A percentile compares a stretch with the other conserved stretches of the same genome.
Evolutionary conservation across 1,140 invertebrate genomes (phyloP).

Genomic region (Calliphora vicina): DNA sequence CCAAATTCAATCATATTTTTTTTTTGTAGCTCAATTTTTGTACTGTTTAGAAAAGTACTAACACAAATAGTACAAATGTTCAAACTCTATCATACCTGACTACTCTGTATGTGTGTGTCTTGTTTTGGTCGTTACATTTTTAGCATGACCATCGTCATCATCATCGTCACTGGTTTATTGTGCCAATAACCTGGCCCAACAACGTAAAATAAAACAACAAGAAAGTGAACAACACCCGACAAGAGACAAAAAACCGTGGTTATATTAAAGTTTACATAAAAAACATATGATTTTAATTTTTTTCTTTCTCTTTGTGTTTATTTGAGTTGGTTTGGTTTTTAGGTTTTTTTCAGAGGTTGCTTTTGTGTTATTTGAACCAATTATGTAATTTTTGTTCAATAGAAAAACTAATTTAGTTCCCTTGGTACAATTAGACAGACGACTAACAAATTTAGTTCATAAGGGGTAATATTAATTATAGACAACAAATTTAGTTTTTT

Average conservation of each 20-base stretch:
- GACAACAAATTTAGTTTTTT: not conserved
- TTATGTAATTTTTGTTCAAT: slow-evolving; percentile 5
- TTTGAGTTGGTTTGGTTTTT: not conserved
- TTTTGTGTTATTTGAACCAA: not conserved
- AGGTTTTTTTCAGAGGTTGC: not conserved
- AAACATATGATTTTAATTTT: not conserved
- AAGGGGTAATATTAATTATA: not conserved
- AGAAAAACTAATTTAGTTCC: slow-evolving; percentile 1
- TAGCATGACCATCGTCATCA: not conserved
- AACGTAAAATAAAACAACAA: not conserved
- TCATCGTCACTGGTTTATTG: not conserved
- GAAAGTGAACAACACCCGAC: not conserved
- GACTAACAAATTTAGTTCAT: not conserved
- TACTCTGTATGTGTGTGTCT: not conserved
- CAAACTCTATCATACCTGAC: too few relatives aligned
- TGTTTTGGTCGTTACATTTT: not conserved
- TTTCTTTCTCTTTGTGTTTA: not conserved
- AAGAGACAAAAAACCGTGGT: not conserved
- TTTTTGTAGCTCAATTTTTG: too few relatives aligned
- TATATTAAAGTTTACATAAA: not conserved
- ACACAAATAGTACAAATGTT: too few relatives aligned
- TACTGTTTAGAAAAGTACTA: too few relatives aligned
- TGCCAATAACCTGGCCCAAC: slow-evolving; percentile 6
- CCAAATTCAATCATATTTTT: too few relatives aligned
- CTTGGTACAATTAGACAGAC: not conserved